These are phyloP conservation scores for Baccha elongata DNA, from an alignment of 2,888 invertebrate species.

Conservation along the genomic window DNA sequence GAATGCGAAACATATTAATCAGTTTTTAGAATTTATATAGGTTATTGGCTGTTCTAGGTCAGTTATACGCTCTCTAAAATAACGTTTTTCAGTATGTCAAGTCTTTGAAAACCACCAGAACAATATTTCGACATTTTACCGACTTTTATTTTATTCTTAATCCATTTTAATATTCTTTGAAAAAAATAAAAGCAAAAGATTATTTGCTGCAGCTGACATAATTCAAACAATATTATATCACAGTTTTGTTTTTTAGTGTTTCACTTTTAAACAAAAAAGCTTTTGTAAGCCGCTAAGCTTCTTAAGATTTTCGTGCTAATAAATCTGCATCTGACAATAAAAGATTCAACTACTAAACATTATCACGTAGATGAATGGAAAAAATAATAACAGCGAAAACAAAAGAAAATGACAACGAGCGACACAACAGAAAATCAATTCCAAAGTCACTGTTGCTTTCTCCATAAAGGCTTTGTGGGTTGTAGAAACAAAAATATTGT, in stretches of 20 bases:
- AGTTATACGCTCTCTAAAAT: too few species aligned
- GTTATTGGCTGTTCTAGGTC: too few species aligned
- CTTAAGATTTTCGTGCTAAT: conserved; percentile 32
- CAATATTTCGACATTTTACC: too few species aligned
- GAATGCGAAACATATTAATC: too few species aligned
- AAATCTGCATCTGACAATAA: conserved; percentile 38
- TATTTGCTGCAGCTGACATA: not conserved
- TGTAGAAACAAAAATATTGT: not conserved
- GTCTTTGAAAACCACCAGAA: too few species aligned
- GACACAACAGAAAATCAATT: conserved; percentile 14
- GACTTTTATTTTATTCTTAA: too few species aligned
- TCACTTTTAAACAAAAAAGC: not conserved
- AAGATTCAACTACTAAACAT: conserved; percentile 29
- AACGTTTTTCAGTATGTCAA: too few species aligned
- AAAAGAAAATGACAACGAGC: conserved; percentile 6
- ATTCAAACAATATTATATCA: not conserved
- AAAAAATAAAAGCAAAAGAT: too few species aligned
- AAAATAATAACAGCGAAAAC: conserved; percentile 21
- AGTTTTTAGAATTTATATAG: too few species aligned
- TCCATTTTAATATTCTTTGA: too few species aligned
- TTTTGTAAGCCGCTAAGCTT: not conserved
- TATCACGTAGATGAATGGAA: conserved; percentile 14
- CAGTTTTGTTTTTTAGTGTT: not conserved
- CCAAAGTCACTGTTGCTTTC: conserved; percentile 8
- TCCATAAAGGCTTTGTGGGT: not conserved